Conservation (phyloP, 2,113 vertebrate species). For the Cebus imitator region DNA sequence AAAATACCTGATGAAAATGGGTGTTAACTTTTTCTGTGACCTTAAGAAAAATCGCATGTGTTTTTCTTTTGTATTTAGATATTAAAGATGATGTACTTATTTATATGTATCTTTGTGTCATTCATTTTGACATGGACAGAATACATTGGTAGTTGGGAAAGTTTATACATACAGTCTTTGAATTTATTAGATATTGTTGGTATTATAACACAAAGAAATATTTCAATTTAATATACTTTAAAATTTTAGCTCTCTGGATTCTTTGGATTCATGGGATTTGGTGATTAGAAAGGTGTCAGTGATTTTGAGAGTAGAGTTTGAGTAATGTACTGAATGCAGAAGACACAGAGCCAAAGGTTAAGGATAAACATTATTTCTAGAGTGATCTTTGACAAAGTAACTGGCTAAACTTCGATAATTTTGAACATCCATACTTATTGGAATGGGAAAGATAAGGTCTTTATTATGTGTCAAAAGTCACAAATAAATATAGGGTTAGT, state of each 20-base stretch:
- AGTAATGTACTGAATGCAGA: not conserved
- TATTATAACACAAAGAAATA: not conserved
- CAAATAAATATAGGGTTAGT: slow-evolving; percentile 43
- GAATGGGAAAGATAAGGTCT: slow-evolving; percentile 25
- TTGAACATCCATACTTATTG: slow-evolving; percentile 27
- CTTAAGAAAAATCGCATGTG: not conserved
- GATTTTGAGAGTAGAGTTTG: not conserved
- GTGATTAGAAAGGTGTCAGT: not conserved
- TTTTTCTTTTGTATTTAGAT: not conserved
- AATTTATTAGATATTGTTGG: not conserved
- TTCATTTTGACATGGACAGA: not conserved
- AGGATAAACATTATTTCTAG: slow-evolving; percentile 35
- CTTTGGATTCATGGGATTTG: not conserved
- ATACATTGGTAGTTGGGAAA: not conserved
- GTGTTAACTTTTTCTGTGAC: not conserved
- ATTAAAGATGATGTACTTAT: not conserved
- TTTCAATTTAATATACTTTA: not conserved
- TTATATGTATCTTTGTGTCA: not conserved
- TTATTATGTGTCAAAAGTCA: slow-evolving; percentile 59
- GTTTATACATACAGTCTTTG: not conserved
- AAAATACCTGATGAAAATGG: not conserved
- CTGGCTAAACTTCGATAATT: slow-evolving; percentile 29
- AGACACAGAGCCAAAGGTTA: slow-evolving; percentile 23
- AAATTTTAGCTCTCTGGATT: not conserved
- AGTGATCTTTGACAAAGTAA: slow-evolving; percentile 49